phyloP scores from a whole-genome alignment of 2,797 vertebrate species.

The Pelodytes ibericus region DNA sequence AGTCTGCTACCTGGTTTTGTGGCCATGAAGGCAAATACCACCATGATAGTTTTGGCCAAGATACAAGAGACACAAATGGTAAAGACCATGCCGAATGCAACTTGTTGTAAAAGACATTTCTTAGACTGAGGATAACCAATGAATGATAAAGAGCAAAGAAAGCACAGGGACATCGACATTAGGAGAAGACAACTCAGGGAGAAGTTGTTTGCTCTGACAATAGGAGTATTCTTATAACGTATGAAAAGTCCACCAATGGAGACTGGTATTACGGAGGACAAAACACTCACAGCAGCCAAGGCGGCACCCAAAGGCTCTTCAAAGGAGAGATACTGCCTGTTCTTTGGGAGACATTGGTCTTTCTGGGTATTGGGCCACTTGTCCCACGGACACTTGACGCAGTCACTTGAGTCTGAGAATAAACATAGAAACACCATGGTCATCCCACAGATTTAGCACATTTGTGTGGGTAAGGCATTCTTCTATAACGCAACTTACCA shows the following conservation, averaged over 20 bases:
- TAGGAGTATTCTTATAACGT: conserved; percentile 14
- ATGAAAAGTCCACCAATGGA: conserved; percentile 26
- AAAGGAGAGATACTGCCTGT: conserved; percentile 25
- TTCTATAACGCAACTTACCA: background rate
- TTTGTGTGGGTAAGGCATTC: background rate
- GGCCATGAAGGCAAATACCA: background rate
- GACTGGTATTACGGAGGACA: conserved; percentile 24
- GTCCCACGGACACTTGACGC: conserved; percentile 29
- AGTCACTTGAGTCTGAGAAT: conserved; percentile 24
- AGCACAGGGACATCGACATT: conserved; percentile 20
- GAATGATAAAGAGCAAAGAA: conserved; percentile 35
- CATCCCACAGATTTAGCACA: no score
- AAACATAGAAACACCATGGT: background rate
- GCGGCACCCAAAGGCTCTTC: conserved; percentile 22
- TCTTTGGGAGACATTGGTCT: conserved; percentile 36
- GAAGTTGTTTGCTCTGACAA: conserved; percentile 48
- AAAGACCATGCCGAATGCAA: conserved; percentile 26
- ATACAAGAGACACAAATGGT: conserved; percentile 1
- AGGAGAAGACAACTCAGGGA: conserved; percentile 31
- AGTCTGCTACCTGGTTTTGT: background rate
- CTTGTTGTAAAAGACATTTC: conserved; percentile 38
- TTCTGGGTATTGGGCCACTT: conserved; percentile 29
- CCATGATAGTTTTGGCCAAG: background rate
- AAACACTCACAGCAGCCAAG: conserved; percentile 4
- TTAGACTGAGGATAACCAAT: conserved; percentile 25